Evolutionary conservation across 2,797 vertebrate species (phyloP), one percentile per base, ranked within the genome.

Genomic region (Setipinna tenuifilis): DNA sequence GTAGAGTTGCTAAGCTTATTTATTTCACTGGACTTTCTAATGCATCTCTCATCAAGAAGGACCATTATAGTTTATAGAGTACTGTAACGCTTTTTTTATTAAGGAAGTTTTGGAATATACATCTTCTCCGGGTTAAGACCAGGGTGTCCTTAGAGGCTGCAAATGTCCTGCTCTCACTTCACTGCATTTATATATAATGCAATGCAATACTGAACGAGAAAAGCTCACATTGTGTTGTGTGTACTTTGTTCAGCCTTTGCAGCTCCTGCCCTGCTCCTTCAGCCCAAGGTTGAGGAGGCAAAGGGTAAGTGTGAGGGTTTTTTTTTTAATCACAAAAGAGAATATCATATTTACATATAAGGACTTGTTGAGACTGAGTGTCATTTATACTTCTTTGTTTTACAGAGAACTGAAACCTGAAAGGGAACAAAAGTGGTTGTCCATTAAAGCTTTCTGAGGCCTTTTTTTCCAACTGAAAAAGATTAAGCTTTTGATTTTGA

Each of bases 351-450:
- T 54, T 54, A 54, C 50, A 54, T 54, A 10, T 54, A 7, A 6
- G 31, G 68, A 41, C 16, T 19, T 41, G 68, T 41, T 19, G 6
- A 19, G 41, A 78, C 35, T 41, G 16, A 65, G 71, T 44, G 17
- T 44, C 17, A 6, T 41, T 78, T 78, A 41, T 9, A 19, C 62
- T 44, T 71, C 65, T 78, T 78, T 21, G 19, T 78, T 35, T 78
- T 78, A 21, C 71, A 78, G 71, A 78, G 6, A 78, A 78, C 71
- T 78, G 71, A 78, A 17, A 19, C 71, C 35, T 5, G 35, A 41
- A 21, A 44, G 35, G 35, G 19, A 78, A 78, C 17, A 41, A 44
- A 68, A 78, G 71, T 78, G 71, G 71, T 78, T 78, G 71, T 78
- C 25, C 9, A 31, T 71, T 78, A 78, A 44, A 78, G 6, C 7